Conservation (phyloP, 2,797 vertebrate genomes). For the Peromyscus nudipes region DNA sequence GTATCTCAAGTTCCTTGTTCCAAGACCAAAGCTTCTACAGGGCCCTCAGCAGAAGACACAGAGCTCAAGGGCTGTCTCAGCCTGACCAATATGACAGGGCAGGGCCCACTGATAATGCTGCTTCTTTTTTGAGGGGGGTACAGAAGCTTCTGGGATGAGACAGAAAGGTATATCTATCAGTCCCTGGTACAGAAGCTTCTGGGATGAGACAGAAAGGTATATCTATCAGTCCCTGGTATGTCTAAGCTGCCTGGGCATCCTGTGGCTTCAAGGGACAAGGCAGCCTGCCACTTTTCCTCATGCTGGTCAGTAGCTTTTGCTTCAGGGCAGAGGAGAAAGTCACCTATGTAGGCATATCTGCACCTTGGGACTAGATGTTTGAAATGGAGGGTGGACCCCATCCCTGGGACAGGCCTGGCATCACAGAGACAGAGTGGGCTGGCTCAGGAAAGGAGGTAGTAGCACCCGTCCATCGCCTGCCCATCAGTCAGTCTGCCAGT, state of each 20-base stretch:
- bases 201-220: too few species aligned
- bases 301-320: not conserved
- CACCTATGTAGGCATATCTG: not conserved
- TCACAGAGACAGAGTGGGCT: not conserved
- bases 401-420: too few species aligned
- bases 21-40: not conserved
- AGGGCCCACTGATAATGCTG: not conserved
- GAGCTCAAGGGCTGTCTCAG: not conserved
- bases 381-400: not conserved
- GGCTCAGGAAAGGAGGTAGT: not conserved
- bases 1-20: not conserved
- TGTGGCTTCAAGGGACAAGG: not conserved
- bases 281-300: not conserved
- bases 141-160: not conserved
- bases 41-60: not conserved
- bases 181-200: not conserved
- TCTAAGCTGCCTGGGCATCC: not conserved
- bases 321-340: accelerated
- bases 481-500: not conserved
- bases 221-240: not conserved
- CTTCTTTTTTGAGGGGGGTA: too few species aligned
- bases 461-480: accelerated
- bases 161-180: too few species aligned
- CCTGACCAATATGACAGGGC: not conserved
- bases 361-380: not conserved